Base-by-base conservation (phyloP, 1,140 invertebrate species). In the Mamestra configurata region DNA sequence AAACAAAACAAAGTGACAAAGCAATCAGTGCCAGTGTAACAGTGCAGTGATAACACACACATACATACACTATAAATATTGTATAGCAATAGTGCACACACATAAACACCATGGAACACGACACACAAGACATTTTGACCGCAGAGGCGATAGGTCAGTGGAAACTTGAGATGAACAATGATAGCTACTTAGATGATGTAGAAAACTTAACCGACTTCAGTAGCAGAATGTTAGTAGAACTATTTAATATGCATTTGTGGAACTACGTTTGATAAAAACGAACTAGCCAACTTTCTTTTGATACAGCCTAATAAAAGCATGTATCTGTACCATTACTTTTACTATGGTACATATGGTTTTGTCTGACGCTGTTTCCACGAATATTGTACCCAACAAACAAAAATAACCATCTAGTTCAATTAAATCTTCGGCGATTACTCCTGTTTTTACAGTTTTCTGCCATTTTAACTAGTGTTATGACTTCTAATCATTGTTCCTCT, bases 71-170 rank as follows among this genome's bases (percentile, higher is more conserved):
- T 40, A 37, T 57, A 35, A 22, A 73, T 55, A 73, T 22, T 64
- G 57, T 59, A 76, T 22, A 61, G 57, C 53, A 73, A 24, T 11
- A 64, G 59, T 64, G 59, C 31, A 31, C 31, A 31, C 53, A 73
- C 70, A 84, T 24, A 84, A 59, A 77, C 53, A 90, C 20, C 77
- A 89, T 88, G 71, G 86, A 87, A 89, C 88, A 91, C 84, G 79
- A 88, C 72, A 90, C 87, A 83, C n/a, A 49, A 20, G 88, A 93
- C 81, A 92, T 91, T 84, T 88, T 94, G 89, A 90, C 87, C 55
- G 83, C 82, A 82, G 93, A 93, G 81, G 92, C 90, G 49, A 90
- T 94, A 94, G 93, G 93, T 94, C 89, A 92, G 93, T 94, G 76
- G 11, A n/a, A n/a, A 15, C 27, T 49, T 64, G 13, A 68, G 46